Percentiles rank a stretch among this genome's conserved stretches.
Conservation (phyloP, 2,888 invertebrate genomes). For the Dermolepida albohirtum region DNA sequence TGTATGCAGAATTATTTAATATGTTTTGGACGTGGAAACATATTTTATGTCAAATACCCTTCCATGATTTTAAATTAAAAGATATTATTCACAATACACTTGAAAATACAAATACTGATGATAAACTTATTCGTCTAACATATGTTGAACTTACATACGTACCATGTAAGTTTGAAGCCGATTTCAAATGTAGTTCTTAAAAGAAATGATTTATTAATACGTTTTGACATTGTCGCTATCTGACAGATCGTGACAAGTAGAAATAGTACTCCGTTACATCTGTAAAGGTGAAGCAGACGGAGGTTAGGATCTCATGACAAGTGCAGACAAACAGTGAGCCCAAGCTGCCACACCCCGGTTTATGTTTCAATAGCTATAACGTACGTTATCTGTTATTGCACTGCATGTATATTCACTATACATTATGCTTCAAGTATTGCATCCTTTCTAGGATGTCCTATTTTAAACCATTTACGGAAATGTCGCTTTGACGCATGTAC, state of each 20-base stretch:
- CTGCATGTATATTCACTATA: neutral
- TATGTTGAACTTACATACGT: no score
- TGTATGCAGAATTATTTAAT: no score
- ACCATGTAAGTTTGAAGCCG: no score
- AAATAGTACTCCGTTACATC: constrained; percentile 44
- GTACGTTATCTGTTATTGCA: constrained; percentile 48
- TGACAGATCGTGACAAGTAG: constrained; percentile 48
- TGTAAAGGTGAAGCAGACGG: constrained; percentile 38
- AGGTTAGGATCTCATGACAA: constrained; percentile 46
- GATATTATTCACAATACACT: no score
- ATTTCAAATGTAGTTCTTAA: constrained; percentile 3
- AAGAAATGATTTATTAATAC: constrained; percentile 46
- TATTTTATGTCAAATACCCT: no score
- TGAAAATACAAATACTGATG: no score
- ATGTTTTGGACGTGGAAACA: no score
- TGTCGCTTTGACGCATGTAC: constrained; percentile 25
- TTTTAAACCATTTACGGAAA: constrained; percentile 27
- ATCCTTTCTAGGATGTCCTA: constrained; percentile 5
- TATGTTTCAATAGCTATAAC: constrained; percentile 50
- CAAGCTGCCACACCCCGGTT: constrained; percentile 49
- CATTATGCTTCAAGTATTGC: no score
- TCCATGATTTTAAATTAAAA: no score
- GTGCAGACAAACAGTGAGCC: constrained; percentile 48
- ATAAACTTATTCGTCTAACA: no score
- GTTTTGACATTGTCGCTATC: constrained; percentile 46